Evolutionary conservation across 2,888 invertebrate genomes (phyloP).

Genomic region (Liposcelis brunnea): DNA sequence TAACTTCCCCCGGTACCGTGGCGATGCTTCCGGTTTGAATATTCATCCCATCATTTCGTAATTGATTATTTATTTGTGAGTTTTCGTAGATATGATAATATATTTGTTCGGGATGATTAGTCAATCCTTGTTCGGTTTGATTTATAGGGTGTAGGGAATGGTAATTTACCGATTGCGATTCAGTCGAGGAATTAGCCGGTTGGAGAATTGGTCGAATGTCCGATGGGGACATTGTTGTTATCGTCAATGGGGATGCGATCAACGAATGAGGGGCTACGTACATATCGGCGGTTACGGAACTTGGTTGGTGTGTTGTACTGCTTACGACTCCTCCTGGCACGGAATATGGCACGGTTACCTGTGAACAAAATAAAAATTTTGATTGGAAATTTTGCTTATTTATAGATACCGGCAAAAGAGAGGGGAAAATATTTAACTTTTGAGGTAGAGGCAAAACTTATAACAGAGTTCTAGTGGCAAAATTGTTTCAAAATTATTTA

Average conservation of each 20-base stretch:
- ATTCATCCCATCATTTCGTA: background rate
- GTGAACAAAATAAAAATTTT: slow-evolving; percentile 11
- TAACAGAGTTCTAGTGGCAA: too few species aligned
- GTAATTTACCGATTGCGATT: too few species aligned
- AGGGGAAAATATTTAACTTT: background rate
- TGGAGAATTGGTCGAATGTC: slow-evolving; percentile 9
- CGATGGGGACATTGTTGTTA: slow-evolving; percentile 19
- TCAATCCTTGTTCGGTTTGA: too few species aligned
- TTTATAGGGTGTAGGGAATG: too few species aligned
- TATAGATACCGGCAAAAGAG: background rate
- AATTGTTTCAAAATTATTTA: too few species aligned
- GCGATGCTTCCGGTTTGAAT: slow-evolving; percentile 5
- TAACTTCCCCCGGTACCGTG: background rate
- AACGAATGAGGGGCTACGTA: too few species aligned
- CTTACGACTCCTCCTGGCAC: slow-evolving; percentile 23
- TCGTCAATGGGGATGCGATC: slow-evolving; percentile 19
- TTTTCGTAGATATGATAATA: too few species aligned
- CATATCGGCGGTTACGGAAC: slow-evolving; percentile 15
- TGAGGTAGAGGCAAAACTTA: too few species aligned
- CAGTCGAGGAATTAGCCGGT: too few species aligned
- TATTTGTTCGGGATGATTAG: too few species aligned
- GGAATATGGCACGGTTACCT: slow-evolving; percentile 22
- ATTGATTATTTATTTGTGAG: too few species aligned
- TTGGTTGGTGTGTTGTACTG: slow-evolving; percentile 24
- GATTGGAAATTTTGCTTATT: slow-evolving; percentile 3